phyloP scores from a whole-genome alignment of 2,113 vertebrate species.

The Lethenteron camtschaticum region DNA sequence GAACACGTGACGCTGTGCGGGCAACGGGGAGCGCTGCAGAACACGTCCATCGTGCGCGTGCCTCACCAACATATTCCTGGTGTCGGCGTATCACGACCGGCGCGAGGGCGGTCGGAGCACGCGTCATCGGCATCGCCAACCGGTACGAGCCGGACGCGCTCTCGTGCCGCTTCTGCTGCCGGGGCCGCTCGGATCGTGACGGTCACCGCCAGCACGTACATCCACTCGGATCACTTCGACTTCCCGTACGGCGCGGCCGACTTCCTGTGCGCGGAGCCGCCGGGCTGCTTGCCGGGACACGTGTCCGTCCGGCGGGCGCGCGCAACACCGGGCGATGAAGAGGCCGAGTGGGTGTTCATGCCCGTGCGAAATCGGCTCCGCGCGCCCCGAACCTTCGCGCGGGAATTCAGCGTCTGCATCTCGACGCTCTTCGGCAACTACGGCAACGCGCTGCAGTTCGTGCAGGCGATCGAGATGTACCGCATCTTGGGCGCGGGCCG shows the following conservation, averaged over 20 bases:
- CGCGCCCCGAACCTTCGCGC: background rate
- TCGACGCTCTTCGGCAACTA: slow-evolving; percentile 12
- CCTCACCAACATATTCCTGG: slow-evolving; percentile 7
- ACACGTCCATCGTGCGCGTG: no score
- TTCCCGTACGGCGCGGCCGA: slow-evolving; percentile 10
- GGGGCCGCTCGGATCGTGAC: background rate
- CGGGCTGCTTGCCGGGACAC: no score
- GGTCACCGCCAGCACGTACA: background rate
- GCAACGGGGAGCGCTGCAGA: no score
- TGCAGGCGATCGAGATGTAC: slow-evolving; percentile 11
- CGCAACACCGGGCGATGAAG: no score
- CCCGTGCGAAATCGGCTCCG: background rate
- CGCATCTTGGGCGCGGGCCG: no score
- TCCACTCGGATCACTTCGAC: slow-evolving; percentile 11
- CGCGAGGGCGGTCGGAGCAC: background rate
- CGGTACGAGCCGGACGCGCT: slow-evolving; percentile 3
- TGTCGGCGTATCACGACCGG: slow-evolving; percentile 9
- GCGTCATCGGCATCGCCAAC: slow-evolving; percentile 9
- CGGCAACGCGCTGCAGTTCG: slow-evolving; percentile 11
- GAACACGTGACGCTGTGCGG: no score
- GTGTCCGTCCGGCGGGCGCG: no score
- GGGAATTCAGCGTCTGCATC: slow-evolving; percentile 12
- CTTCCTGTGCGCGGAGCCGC: background rate
- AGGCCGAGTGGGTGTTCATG: background rate
- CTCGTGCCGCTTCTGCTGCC: slow-evolving; percentile 8